Conservation (phyloP, 35 echinoderm and acorn worm genomes). For the Heliocidaris tuberculata region DNA sequence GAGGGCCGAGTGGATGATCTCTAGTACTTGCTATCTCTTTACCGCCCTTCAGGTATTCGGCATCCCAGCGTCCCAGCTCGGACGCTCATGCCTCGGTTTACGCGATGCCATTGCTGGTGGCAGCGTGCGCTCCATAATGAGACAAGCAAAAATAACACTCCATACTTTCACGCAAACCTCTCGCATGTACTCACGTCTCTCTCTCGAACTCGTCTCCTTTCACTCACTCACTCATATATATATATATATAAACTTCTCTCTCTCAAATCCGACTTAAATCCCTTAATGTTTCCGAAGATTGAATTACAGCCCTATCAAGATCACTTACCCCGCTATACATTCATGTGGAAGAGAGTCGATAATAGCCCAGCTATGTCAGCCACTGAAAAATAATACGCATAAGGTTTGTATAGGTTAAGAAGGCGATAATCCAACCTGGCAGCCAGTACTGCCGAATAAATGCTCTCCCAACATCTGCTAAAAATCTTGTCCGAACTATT, state of each 20-base stretch:
- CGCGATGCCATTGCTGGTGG: neutral
- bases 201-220: neutral
- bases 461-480: neutral
- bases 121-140: neutral
- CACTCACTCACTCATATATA: neutral
- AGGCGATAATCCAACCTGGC: neutral
- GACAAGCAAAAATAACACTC: neutral
- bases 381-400: neutral
- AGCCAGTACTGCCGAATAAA: neutral
- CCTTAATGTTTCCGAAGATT: conserved; percentile 35
- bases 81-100: neutral
- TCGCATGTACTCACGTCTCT: neutral
- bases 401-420: neutral
- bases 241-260: neutral
- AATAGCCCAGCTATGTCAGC: neutral
- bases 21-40: neutral
- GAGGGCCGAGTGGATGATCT: neutral
- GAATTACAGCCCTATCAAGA: conserved; percentile 1
- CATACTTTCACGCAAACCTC: neutral
- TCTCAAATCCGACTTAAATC: conserved; percentile 8
- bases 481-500: neutral
- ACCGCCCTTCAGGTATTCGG: neutral
- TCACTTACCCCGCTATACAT: neutral
- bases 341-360: conserved; percentile 6
- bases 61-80: neutral